Conservation (phyloP, 2,888 invertebrate genomes). For the Synergus japonicus region DNA sequence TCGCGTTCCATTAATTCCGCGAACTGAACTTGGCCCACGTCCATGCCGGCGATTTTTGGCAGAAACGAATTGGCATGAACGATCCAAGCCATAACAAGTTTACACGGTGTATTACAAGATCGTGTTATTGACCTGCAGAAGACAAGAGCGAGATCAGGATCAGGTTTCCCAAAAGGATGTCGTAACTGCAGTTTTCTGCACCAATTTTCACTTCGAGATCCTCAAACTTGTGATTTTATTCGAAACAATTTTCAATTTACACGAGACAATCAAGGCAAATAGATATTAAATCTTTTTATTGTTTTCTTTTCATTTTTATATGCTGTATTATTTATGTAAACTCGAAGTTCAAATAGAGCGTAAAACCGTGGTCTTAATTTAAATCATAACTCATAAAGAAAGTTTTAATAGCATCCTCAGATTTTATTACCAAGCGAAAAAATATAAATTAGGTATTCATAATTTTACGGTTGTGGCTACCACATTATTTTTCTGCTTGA, state of each 20-base stretch:
- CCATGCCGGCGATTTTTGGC: constrained; percentile 36
- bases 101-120: constrained; percentile 38
- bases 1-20: constrained; percentile 58
- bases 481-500: constrained; percentile 3
- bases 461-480: neutral
- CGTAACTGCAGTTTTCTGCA: constrained; percentile 25
- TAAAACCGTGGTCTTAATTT: neutral
- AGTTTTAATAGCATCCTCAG: neutral
- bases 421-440: constrained; percentile 1
- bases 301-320: neutral
- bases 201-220: neutral
- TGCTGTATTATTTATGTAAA: neutral
- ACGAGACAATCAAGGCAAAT: too few relatives aligned
- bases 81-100: constrained; percentile 40
- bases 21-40: constrained; percentile 49
- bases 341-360: neutral
- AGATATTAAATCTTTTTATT: too few relatives aligned
- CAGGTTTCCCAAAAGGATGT: constrained; percentile 18
- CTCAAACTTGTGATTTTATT: neutral
- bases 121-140: constrained; percentile 39
- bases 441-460: neutral
- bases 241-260: neutral
- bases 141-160: constrained; percentile 2
- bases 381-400: neutral
- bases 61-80: constrained; percentile 38